Evolutionary conservation across 1,140 invertebrate species (phyloP).

Genomic region (Magallana ariakensis): DNA sequence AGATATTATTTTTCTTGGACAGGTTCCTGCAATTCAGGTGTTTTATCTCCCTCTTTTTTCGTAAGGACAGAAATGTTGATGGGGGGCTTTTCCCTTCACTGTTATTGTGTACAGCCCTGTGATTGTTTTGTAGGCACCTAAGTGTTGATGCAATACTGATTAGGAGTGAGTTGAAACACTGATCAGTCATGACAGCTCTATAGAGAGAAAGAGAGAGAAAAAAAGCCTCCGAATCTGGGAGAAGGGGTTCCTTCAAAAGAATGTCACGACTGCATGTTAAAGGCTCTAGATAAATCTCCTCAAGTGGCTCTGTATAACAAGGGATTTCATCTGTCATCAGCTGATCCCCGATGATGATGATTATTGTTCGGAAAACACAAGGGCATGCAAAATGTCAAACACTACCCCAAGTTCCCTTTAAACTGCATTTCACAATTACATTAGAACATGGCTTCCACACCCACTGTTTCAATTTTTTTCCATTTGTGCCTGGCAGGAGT

Average conservation of each 20-base stretch:
- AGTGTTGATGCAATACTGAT: conserved; percentile 38
- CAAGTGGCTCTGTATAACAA: conserved; percentile 33
- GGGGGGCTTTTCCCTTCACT: not conserved
- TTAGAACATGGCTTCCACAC: not conserved
- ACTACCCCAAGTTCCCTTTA: conserved; percentile 11
- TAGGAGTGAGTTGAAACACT: conserved; percentile 14
- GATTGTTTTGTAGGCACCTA: conserved; percentile 6
- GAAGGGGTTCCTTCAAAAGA: not conserved
- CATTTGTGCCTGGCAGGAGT: conserved; percentile 22
- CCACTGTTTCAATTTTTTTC: conserved; percentile 28
- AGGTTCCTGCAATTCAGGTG: not conserved
- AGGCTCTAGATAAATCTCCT: conserved; percentile 31
- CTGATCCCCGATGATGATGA: conserved; percentile 31
- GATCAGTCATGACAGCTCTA: not conserved
- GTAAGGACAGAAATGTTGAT: not conserved
- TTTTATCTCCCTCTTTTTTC: conserved; percentile 12
- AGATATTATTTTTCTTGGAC: conserved; percentile 23
- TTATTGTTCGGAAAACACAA: conserved; percentile 18
- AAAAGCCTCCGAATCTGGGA: conserved; percentile 1
- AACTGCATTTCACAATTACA: conserved; percentile 7
- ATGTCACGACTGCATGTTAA: conserved; percentile 28
- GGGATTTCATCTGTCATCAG: conserved; percentile 29
- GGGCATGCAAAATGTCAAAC: conserved; percentile 35
- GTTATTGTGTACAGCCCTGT: not conserved
- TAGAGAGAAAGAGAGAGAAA: not conserved